phyloP scores from a whole-genome alignment of 2,797 vertebrate genomes.

The Parotocinclus haroldoi region DNA sequence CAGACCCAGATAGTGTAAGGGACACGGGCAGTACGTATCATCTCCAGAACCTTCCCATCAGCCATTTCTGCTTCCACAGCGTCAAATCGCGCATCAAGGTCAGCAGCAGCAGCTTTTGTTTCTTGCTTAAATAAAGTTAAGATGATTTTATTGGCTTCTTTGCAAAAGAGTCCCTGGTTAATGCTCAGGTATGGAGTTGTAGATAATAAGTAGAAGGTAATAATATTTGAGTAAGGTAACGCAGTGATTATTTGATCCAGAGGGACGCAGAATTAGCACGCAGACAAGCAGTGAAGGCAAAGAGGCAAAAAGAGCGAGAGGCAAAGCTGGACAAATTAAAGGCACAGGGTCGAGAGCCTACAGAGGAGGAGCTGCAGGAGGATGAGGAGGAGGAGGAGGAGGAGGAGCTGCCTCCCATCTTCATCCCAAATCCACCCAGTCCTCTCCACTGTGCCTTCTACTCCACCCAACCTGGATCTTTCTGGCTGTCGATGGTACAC shows the following conservation, averaged over 20 bases:
- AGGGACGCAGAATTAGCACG: conserved; percentile 72
- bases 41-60: conserved; percentile 66
- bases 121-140: no score
- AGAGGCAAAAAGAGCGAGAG: conserved; percentile 65
- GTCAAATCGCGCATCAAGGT: conserved; percentile 89
- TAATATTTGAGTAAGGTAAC: neutral
- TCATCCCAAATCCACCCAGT: conserved; percentile 77
- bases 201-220: neutral
- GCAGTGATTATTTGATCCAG: conserved; percentile 58
- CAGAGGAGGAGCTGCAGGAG: conserved; percentile 51
- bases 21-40: conserved; percentile 65
- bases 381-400: conserved; percentile 61
- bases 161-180: no score
- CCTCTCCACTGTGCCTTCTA: conserved; percentile 88
- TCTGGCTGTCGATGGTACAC: conserved; percentile 91
- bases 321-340: conserved; percentile 57
- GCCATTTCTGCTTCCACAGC: conserved; percentile 83
- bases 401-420: conserved; percentile 74
- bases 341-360: conserved; percentile 52
- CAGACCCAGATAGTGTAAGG: conserved; percentile 51
- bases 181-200: no score
- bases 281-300: conserved; percentile 62
- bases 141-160: no score
- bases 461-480: conserved; percentile 75
- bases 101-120: conserved; percentile 22